Evolutionary conservation across 2,888 invertebrate genomes (phyloP), one percentile per base, ranked within the genome.

Genomic region (Neoascia interrupta): DNA sequence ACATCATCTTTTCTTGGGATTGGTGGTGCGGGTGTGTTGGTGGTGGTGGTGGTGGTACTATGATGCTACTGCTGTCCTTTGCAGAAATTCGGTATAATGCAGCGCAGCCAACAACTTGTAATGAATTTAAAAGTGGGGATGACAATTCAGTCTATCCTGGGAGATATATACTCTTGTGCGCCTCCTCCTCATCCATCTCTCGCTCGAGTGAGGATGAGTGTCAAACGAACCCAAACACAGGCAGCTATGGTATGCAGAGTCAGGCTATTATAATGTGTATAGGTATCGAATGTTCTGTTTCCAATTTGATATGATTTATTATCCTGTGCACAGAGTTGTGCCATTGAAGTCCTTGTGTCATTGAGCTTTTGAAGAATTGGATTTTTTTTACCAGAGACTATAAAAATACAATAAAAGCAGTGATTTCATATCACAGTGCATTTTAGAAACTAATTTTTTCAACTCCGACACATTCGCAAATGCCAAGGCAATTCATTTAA

Each of bases 401-500:
- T n/a, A n/a, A n/a, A n/a, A n/a, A n/a, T n/a, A n/a, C n/a, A n/a
- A n/a, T n/a, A n/a, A n/a, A n/a, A n/a, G n/a, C n/a, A n/a, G n/a
- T n/a, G n/a, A n/a, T n/a, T n/a, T n/a, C n/a, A n/a, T n/a, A n/a
- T n/a, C n/a, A n/a, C n/a, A n/a, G n/a, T n/a, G n/a, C n/a, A 39
- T 58, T 13, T 23, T 36, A 3, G 19, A 26, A 83, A 83, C 81
- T 82, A 5, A 45, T 34, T 56, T 39, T 23, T 28, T n/a, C 31
- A 49, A 28, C 47, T 51, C 36, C n/a, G n/a, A n/a, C n/a, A n/a
- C 72, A 63, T 54, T 51, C 21, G 21, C 19, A 69, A 31, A 41
- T 36, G 28, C 16, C 36, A 69, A 84, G 84, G 85, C 85, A 86
- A 85, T 86, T 85, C 85, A 86, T 86, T 86, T 86, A 86, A 86